Percentiles rank a stretch among this genome's conserved stretches.
These are phyloP conservation scores for Perca fluviatilis DNA, from an alignment of 2,113 vertebrate genomes.

Conservation along the genomic window DNA sequence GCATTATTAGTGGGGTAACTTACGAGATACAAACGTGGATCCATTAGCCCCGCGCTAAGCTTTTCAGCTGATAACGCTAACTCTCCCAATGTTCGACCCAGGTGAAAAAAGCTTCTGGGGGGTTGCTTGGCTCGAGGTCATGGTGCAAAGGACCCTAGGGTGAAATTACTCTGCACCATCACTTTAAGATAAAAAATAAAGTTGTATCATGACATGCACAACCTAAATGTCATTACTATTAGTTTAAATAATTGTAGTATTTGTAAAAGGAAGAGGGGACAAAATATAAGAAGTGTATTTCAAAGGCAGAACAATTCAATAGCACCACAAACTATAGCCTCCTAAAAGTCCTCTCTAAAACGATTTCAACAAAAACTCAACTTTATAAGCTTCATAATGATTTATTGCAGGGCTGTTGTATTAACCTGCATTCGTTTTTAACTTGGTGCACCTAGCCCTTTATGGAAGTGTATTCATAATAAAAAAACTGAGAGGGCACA, in stretches of 20 bases:
- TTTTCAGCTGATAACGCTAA: too few relatives aligned
- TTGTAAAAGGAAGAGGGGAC: background rate
- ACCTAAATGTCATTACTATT: background rate
- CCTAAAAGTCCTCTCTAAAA: background rate
- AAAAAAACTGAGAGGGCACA: background rate
- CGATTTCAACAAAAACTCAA: background rate
- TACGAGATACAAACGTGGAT: too few relatives aligned
- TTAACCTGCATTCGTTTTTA: background rate
- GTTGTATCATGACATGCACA: background rate
- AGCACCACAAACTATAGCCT: background rate
- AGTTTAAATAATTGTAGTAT: background rate
- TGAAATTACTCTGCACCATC: too few relatives aligned
- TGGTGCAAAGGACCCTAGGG: too few relatives aligned
- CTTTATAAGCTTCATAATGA: background rate
- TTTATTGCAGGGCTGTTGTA: background rate
- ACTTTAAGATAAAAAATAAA: background rate
- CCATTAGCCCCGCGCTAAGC: too few relatives aligned
- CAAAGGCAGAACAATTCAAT: background rate
- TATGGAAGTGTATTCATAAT: background rate
- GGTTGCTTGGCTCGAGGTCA: too few relatives aligned
- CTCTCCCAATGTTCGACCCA: too few relatives aligned
- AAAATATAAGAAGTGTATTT: background rate
- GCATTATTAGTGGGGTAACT: too few relatives aligned
- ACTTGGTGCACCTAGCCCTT: background rate
- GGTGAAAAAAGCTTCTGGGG: too few relatives aligned